phyloP scores from a whole-genome alignment of 2,888 invertebrate genomes.

The Drosophila paucipuncta region DNA sequence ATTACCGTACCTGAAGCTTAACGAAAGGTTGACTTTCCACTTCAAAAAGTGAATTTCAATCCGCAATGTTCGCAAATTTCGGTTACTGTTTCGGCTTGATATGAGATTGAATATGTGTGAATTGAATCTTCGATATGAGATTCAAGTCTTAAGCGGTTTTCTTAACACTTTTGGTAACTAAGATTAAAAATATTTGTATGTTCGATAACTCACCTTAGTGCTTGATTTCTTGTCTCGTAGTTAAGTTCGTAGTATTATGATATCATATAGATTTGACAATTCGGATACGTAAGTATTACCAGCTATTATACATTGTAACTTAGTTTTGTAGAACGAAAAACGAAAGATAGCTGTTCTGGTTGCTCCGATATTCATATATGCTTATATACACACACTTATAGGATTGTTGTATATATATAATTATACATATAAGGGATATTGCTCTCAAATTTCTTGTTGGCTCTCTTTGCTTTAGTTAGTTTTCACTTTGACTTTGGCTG shows the following conservation, averaged over 20 bases:
- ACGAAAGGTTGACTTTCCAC: not conserved
- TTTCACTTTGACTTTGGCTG: slow-evolving; percentile 56
- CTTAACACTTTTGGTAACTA: not conserved
- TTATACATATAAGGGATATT: not conserved
- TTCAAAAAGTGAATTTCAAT: not conserved
- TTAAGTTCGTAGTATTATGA: slow-evolving; percentile 47
- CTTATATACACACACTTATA: slow-evolving; percentile 8
- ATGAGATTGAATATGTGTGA: not conserved
- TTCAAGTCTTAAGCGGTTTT: not conserved
- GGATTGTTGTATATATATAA: not conserved
- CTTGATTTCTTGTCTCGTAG: slow-evolving; percentile 30
- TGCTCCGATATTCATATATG: slow-evolving; percentile 12
- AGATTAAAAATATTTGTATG: not conserved
- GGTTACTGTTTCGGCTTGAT: not conserved
- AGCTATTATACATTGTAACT: slow-evolving; percentile 43
- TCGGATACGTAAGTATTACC: slow-evolving; percentile 45
- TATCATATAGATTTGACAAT: slow-evolving; percentile 37
- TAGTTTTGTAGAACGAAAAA: slow-evolving; percentile 40
- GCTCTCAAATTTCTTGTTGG: slow-evolving; percentile 12
- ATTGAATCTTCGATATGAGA: not conserved
- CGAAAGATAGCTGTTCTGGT: slow-evolving; percentile 29
- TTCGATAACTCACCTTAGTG: slow-evolving; percentile 56
- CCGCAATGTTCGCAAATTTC: not conserved
- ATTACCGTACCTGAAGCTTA: not conserved
- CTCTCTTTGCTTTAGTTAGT: slow-evolving; percentile 42